Evolutionary conservation across 2,888 invertebrate species (phyloP).

Genomic region (Meloe dianella): DNA sequence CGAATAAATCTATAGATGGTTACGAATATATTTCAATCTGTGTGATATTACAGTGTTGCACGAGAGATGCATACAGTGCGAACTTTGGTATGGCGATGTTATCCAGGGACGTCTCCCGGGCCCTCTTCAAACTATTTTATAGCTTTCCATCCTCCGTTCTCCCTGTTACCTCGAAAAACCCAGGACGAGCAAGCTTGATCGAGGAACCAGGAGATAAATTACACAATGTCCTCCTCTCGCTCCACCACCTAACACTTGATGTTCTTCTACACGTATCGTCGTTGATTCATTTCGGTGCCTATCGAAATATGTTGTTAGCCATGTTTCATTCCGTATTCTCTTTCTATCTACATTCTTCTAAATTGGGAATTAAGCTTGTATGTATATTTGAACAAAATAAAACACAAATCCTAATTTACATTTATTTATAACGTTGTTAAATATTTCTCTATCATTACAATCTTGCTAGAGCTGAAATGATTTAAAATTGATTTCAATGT

Average conservation of each 20-base stretch:
- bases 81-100: conserved; percentile 47
- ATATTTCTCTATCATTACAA: not conserved
- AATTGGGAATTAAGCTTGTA: conserved; percentile 45
- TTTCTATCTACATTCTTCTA: conserved; percentile 28
- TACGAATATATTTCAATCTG: conserved; percentile 40
- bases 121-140: conserved; percentile 60
- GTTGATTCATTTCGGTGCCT: conserved; percentile 53
- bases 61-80: conserved; percentile 48
- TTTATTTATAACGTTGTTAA: not conserved
- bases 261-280: conserved; percentile 39
- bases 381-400: conserved; percentile 20
- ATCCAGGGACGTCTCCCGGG: conserved; percentile 56
- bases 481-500: not conserved
- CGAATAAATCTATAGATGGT: conserved; percentile 27
- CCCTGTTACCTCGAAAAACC: conserved; percentile 32
- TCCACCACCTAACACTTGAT: conserved; percentile 30
- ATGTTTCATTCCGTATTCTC: conserved; percentile 47
- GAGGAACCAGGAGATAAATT: conserved; percentile 57
- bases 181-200: conserved; percentile 53
- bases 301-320: conserved; percentile 44
- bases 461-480: not conserved
- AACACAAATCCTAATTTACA: not conserved
- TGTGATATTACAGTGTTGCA: conserved; percentile 37
- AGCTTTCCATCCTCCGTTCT: conserved; percentile 43
- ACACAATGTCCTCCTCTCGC: conserved; percentile 41